Evolutionary conservation across 1,140 invertebrate genomes (phyloP).

Genomic region (Doryteuthis pealeii): DNA sequence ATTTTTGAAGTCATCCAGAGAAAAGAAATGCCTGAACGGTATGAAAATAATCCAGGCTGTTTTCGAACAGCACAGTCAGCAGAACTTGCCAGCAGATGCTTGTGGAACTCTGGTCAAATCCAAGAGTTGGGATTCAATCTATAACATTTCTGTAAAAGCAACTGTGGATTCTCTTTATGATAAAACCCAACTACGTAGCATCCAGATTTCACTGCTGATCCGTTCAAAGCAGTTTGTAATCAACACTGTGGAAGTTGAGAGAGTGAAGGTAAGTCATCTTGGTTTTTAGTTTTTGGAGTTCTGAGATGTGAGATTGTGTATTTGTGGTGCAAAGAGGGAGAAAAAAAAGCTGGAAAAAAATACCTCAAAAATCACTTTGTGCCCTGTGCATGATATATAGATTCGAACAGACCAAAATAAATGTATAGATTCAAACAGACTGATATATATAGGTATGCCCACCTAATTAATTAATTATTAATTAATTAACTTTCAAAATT

Average conservation of each 20-base stretch:
- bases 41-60: background rate
- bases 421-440: too few species aligned
- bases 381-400: too few species aligned
- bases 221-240: constrained; percentile 15
- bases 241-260: constrained; percentile 17
- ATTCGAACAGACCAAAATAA: too few species aligned
- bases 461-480: too few species aligned
- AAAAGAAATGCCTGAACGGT: constrained; percentile 10
- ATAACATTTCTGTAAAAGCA: constrained; percentile 34
- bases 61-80: background rate
- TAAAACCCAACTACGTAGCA: constrained; percentile 18
- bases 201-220: constrained; percentile 22
- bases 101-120: constrained; percentile 29
- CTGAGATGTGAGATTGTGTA: too few species aligned
- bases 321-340: too few species aligned
- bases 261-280: constrained; percentile 26
- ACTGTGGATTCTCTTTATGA: constrained; percentile 37
- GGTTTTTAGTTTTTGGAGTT: too few species aligned
- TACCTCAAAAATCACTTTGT: too few species aligned
- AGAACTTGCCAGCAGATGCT: background rate
- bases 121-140: constrained; percentile 30
- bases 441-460: too few species aligned
- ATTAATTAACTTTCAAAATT: too few species aligned
- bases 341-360: too few species aligned
- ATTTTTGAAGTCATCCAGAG: background rate